These are phyloP conservation scores for Spongia lamella DNA, from an alignment of 37 sponge, comb jelly and placozoan species.

Conservation along the genomic window DNA sequence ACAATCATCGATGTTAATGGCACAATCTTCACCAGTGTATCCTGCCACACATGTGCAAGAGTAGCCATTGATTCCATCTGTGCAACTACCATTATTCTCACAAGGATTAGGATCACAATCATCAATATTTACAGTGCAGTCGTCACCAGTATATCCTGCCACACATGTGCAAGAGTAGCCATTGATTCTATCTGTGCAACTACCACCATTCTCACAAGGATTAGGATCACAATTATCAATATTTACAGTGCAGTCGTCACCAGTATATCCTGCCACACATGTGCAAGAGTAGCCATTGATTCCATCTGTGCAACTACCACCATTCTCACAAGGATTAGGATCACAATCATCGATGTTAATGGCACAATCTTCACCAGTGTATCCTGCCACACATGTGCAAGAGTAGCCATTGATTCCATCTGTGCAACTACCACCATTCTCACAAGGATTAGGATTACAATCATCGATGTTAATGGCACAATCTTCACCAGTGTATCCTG, in stretches of 20 bases:
- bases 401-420: conserved; percentile 9
- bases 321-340: conserved; percentile 32
- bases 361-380: conserved; percentile 11
- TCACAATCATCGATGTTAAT: conserved; percentile 25
- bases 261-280: conserved; percentile 28
- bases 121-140: conserved; percentile 37
- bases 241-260: conserved; percentile 12
- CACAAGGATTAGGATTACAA: conserved; percentile 24
- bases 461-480: conserved; percentile 45
- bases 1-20: conserved; percentile 22
- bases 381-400: conserved; percentile 18
- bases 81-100: conserved; percentile 42
- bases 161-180: conserved; percentile 22
- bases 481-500: conserved; percentile 44
- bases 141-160: conserved; percentile 36
- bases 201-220: conserved; percentile 40
- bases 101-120: conserved; percentile 51
- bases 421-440: conserved; percentile 17
- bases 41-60: conserved; percentile 25
- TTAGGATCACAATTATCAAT: conserved; percentile 24
- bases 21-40: conserved; percentile 25
- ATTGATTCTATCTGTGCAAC: conserved; percentile 18
- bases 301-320: conserved; percentile 20
- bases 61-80: conserved; percentile 30
- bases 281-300: background rate